These are phyloP conservation scores for Telmatherina bonti DNA, from an alignment of 2,797 vertebrate species.

Conservation along the genomic window DNA sequence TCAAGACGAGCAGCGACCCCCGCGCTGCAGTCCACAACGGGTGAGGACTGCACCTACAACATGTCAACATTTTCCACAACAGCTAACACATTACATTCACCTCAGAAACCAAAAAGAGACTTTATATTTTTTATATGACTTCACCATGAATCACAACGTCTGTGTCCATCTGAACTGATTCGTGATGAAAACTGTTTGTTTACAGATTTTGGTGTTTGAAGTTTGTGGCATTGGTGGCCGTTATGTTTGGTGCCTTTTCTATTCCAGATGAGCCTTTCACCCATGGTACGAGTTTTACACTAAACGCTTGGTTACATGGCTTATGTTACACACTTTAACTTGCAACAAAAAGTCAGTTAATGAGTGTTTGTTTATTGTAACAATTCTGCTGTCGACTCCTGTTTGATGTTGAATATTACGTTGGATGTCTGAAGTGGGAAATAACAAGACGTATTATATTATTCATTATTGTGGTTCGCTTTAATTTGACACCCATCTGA, in stretches of 20 bases:
- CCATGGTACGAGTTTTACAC: conserved; percentile 64
- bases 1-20: conserved; percentile 90
- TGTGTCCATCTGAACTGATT: not conserved
- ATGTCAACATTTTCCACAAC: not conserved
- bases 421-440: too few relatives aligned
- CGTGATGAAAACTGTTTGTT: conserved; percentile 1
- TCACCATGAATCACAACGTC: too few relatives aligned
- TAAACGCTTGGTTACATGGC: not conserved
- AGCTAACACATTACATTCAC: not conserved
- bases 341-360: too few relatives aligned
- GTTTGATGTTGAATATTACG: not conserved
- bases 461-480: too few relatives aligned
- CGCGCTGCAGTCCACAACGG: conserved; percentile 92
- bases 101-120: too few relatives aligned
- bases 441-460: too few relatives aligned
- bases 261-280: conserved; percentile 92
- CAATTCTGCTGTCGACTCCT: too few relatives aligned
- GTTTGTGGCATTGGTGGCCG: conserved; percentile 86
- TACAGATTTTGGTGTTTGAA: conserved; percentile 97
- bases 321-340: not conserved
- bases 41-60: conserved; percentile 71
- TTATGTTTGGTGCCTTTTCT: conserved; percentile 93
- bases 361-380: too few relatives aligned
- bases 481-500: too few relatives aligned
- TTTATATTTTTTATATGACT: too few relatives aligned